Evolutionary conservation across 1,140 invertebrate genomes (phyloP).

Genomic region (Drosophila serrata): DNA sequence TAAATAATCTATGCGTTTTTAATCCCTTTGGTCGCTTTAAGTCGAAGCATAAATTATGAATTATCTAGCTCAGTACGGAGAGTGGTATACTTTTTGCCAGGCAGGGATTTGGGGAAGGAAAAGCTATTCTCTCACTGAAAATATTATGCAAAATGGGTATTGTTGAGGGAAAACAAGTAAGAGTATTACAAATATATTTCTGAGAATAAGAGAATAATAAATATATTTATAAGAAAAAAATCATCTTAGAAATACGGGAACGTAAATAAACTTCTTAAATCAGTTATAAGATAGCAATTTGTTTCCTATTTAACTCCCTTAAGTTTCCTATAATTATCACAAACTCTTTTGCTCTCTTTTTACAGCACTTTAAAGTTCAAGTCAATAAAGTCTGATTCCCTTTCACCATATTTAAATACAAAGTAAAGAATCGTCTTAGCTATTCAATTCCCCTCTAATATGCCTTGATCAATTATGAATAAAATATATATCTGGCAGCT

Average conservation of each 20-base stretch:
- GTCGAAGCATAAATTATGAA: conserved; percentile 21
- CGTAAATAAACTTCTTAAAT: neutral
- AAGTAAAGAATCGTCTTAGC: neutral
- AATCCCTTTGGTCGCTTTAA: conserved; percentile 41
- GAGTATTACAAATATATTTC: no score
- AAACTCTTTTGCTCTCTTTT: neutral
- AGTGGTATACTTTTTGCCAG: neutral
- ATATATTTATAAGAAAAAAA: no score
- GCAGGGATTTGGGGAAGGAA: neutral
- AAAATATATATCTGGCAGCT: conserved; percentile 8
- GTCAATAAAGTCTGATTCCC: neutral
- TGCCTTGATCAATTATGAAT: conserved; percentile 8
- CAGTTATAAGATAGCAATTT: no score
- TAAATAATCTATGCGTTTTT: conserved; percentile 29
- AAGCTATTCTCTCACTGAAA: neutral
- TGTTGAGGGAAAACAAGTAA: no score
- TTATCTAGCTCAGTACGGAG: neutral
- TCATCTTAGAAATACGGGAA: neutral
- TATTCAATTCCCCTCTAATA: neutral
- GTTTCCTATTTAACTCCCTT: no score
- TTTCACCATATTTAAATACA: neutral
- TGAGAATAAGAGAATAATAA: no score
- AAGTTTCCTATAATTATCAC: no score
- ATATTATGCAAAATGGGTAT: neutral
- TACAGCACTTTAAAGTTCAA: neutral